Percentiles rank a stretch among this genome's conserved stretches.
Evolutionary conservation across 2,888 invertebrate genomes (phyloP).

Genomic region (Blastobasis lacticolella): DNA sequence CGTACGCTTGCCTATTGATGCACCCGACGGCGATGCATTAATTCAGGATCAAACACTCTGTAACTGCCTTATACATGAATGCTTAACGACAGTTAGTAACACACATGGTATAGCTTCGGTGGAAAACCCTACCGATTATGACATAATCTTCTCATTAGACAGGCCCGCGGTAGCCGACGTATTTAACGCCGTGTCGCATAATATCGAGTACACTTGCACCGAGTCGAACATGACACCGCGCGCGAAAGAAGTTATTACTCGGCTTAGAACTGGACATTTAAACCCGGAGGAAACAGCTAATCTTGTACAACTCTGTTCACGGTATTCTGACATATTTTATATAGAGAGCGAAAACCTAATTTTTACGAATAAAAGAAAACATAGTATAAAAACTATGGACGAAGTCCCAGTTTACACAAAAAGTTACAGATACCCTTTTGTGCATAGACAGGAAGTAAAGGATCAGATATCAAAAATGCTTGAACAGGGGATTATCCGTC

Average conservation of each 20-base stretch:
- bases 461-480: conserved; percentile 14
- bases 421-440: conserved; percentile 6
- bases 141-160: conserved; percentile 11
- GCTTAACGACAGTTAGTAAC: conserved; percentile 5
- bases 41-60: conserved; percentile 7
- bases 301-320: conserved; percentile 6
- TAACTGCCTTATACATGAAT: conserved; percentile 8
- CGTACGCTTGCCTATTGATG: conserved; percentile 8
- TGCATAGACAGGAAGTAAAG: conserved; percentile 7
- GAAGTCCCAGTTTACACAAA: conserved; percentile 7
- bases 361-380: conserved; percentile 11
- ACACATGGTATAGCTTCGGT: background rate
- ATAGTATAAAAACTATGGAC: conserved; percentile 5
- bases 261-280: conserved; percentile 11
- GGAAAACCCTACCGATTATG: conserved; percentile 8
- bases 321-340: conserved; percentile 12
- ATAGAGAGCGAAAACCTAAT: conserved; percentile 10
- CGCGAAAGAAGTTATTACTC: conserved; percentile 6
- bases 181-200: conserved; percentile 1
- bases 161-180: conserved; percentile 8
- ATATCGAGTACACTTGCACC: conserved; percentile 6
- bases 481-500: conserved; percentile 7
- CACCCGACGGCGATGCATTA: conserved; percentile 4
- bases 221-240: background rate
- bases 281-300: conserved; percentile 11